These are phyloP conservation scores for Asobara japonica DNA, from an alignment of 1,140 invertebrate genomes.

Conservation along the genomic window DNA sequence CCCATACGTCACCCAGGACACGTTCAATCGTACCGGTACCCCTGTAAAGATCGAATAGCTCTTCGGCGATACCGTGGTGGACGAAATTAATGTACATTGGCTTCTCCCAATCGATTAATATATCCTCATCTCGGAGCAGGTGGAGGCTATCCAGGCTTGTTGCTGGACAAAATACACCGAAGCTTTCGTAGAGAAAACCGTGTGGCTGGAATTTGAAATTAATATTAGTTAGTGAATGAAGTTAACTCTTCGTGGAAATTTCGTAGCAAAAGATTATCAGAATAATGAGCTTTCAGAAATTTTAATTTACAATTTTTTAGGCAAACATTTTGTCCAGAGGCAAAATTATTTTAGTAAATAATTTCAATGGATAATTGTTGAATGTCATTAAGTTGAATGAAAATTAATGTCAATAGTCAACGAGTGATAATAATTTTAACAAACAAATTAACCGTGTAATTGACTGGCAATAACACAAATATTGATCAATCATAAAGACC, in stretches of 20 bases:
- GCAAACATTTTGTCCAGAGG: too few species aligned
- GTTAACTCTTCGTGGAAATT: background rate
- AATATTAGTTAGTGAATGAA: background rate
- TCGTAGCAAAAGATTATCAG: too few species aligned
- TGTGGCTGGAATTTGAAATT: slow-evolving; percentile 70
- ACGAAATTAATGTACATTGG: slow-evolving; percentile 86
- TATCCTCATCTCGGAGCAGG: slow-evolving; percentile 76
- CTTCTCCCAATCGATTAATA: slow-evolving; percentile 79
- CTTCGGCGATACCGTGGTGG: slow-evolving; percentile 78
- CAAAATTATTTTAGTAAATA: too few species aligned
- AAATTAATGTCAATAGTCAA: too few species aligned
- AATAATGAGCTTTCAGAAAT: too few species aligned
- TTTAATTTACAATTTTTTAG: too few species aligned
- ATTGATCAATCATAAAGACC: too few species aligned
- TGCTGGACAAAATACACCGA: slow-evolving; percentile 83
- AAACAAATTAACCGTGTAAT: too few species aligned
- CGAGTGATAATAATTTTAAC: too few species aligned
- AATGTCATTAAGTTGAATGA: too few species aligned
- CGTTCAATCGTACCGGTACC: slow-evolving; percentile 75
- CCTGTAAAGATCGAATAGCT: slow-evolving; percentile 74
- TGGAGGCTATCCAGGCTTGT: slow-evolving; percentile 76
- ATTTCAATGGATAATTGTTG: too few species aligned
- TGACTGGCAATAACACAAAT: too few species aligned
- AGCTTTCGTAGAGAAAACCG: slow-evolving; percentile 80
- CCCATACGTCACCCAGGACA: slow-evolving; percentile 81